phyloP scores from a whole-genome alignment of 2,797 vertebrate genomes.

The Garrulus glandarius region DNA sequence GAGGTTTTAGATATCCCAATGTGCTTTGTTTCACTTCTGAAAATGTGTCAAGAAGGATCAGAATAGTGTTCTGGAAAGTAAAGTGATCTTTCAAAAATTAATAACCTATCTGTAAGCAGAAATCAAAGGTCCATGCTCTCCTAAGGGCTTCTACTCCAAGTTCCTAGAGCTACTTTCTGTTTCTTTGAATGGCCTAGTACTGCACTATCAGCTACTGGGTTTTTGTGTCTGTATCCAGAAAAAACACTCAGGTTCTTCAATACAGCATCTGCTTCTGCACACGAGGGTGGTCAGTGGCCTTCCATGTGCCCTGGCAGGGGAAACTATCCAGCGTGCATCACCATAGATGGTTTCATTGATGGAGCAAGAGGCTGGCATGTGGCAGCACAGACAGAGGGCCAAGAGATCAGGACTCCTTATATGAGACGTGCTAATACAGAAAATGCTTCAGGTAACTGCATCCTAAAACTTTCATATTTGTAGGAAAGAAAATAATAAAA shows the following conservation, averaged over 20 bases:
- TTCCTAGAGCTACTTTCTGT: not conserved
- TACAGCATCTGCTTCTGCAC: not conserved
- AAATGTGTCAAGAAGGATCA: not conserved
- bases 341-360: not conserved
- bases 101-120: not conserved
- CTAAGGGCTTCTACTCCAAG: not conserved
- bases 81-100: not conserved
- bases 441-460: not conserved
- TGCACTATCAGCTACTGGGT: not conserved
- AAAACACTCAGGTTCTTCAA: not conserved
- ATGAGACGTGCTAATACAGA: not conserved
- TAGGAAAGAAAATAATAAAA: not conserved
- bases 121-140: not conserved
- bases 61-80: not conserved
- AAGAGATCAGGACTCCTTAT: not conserved
- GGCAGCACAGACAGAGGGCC: not conserved
- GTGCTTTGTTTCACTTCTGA: not conserved
- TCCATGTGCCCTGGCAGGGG: not conserved
- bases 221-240: not conserved
- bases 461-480: not conserved
- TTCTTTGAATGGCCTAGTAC: not conserved
- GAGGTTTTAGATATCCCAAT: not conserved
- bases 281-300: accelerated
- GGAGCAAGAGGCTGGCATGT: not conserved
- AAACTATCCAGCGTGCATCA: not conserved